Percentiles rank a stretch among this genome's conserved stretches.
Conservation (phyloP, 2,797 vertebrate genomes). For the Echeneis naucrates region DNA sequence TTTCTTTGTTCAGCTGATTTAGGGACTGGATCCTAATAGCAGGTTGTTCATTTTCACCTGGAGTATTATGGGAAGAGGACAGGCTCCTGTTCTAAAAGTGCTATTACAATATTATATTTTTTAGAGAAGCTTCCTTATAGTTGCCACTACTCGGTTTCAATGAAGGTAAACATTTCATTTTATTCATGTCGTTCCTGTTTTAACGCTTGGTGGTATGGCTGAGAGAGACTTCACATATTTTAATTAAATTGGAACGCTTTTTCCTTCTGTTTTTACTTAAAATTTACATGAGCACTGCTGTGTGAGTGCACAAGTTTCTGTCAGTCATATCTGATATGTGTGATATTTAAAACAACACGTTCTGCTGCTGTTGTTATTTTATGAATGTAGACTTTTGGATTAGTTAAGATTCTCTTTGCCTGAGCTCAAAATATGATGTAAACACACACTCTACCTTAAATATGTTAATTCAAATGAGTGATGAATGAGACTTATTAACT, state of each 20-base stretch:
- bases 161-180: constrained; percentile 34
- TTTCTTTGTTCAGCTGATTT: constrained; percentile 41
- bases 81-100: constrained; percentile 67
- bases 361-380: constrained; percentile 59
- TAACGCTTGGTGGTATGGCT: constrained; percentile 40
- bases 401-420: constrained; percentile 15
- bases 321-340: constrained; percentile 18
- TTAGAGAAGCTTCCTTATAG: constrained; percentile 48
- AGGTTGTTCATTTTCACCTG: constrained; percentile 50
- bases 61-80: constrained; percentile 67
- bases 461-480: constrained; percentile 22
- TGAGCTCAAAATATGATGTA: constrained; percentile 17
- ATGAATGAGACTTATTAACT: constrained; percentile 4
- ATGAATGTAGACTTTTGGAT: constrained; percentile 37
- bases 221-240: constrained; percentile 27
- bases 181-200: constrained; percentile 40
- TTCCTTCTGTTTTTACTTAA: constrained; percentile 30
- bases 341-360: constrained; percentile 33
- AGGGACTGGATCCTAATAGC: constrained; percentile 75
- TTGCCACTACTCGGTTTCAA: constrained; percentile 32
- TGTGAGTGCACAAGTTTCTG: constrained; percentile 17
- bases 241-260: constrained; percentile 25
- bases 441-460: constrained; percentile 25
- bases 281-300: constrained; percentile 17
- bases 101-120: constrained; percentile 52